phyloP scores from a whole-genome alignment of 1,140 invertebrate species.

The Monomorium pharaonis region DNA sequence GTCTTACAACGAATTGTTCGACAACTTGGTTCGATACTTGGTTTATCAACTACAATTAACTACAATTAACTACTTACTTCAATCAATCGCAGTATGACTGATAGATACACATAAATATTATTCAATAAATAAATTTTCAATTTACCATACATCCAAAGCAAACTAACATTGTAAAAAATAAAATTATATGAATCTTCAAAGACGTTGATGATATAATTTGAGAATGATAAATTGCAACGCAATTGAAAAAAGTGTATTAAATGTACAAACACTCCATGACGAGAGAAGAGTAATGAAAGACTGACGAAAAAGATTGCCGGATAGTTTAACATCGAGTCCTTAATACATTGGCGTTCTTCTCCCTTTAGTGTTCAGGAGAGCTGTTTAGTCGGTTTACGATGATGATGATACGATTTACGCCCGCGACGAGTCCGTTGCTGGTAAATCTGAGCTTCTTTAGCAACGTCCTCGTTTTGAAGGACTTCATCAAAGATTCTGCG shows the following conservation, averaged over 20 bases:
- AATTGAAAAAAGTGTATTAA: not conserved
- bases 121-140: not conserved
- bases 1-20: not conserved
- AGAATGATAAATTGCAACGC: not conserved
- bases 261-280: not conserved
- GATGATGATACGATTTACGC: constrained; percentile 76
- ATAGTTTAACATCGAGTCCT: constrained; percentile 65
- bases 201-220: not conserved
- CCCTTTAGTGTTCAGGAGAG: constrained; percentile 29
- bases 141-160: too few relatives aligned
- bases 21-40: not conserved
- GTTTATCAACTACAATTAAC: too few relatives aligned
- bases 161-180: not conserved
- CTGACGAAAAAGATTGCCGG: constrained; percentile 64
- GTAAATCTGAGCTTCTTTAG: constrained; percentile 79
- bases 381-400: constrained; percentile 75
- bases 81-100: not conserved
- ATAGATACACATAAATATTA: not conserved
- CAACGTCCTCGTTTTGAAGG: constrained; percentile 53
- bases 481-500: constrained; percentile 63
- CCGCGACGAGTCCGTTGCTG: constrained; percentile 58
- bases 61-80: not conserved
- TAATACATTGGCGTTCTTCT: not conserved
- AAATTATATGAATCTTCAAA: not conserved
- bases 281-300: constrained; percentile 36